Conservation (phyloP, 2,797 vertebrate species). For the Siniperca obscura region DNA sequence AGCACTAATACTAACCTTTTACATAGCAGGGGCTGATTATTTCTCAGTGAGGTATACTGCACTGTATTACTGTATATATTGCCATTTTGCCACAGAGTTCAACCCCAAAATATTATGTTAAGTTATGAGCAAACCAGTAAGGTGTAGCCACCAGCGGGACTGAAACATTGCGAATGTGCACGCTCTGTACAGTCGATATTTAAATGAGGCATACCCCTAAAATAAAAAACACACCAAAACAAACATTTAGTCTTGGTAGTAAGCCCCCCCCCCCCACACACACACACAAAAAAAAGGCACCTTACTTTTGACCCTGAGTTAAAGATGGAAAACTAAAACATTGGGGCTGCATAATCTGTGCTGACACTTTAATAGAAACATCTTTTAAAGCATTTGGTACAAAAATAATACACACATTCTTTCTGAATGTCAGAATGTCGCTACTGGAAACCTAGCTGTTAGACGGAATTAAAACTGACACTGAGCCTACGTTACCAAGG, state of each 20-base stretch:
- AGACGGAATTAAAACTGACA: conserved; percentile 36
- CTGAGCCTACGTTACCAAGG: background rate
- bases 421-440: conserved; percentile 12
- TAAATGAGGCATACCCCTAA: background rate
- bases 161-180: background rate
- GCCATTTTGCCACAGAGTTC: background rate
- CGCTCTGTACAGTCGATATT: background rate
- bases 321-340: conserved; percentile 9
- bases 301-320: background rate
- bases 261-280: background rate
- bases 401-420: conserved; percentile 8
- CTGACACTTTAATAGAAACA: conserved; percentile 36
- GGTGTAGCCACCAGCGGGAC: background rate
- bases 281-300: background rate
- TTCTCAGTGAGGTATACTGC: background rate
- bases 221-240: background rate
- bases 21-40: background rate
- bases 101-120: background rate
- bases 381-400: conserved; percentile 4
- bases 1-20: background rate
- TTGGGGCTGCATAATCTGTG: background rate
- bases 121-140: background rate
- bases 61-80: background rate
- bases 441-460: background rate
- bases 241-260: background rate